A percentile compares a stretch with the other conserved stretches of the same genome.
These are phyloP conservation scores for Trochalopteron elliotii DNA, from an alignment of 2,113 vertebrate genomes.

Conservation along the genomic window DNA sequence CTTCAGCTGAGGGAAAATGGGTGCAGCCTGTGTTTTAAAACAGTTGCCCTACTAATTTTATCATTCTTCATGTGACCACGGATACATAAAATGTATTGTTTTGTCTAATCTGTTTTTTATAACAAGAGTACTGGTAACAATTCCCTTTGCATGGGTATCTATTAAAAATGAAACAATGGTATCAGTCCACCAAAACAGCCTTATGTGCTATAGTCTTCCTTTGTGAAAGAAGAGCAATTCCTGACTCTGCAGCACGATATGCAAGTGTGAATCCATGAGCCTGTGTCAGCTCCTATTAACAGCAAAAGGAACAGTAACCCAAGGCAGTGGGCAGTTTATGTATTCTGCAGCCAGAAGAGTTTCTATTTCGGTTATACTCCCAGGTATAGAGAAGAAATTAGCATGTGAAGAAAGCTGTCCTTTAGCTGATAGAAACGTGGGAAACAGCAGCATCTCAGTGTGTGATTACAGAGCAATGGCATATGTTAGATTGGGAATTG, in stretches of 20 bases:
- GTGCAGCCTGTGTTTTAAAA: background rate
- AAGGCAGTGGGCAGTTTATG: background rate
- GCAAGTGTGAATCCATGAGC: background rate
- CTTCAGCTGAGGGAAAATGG: background rate
- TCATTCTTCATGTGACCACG: background rate
- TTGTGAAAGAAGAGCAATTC: background rate
- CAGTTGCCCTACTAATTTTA: background rate
- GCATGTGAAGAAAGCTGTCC: background rate
- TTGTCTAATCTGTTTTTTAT: slow-evolving; percentile 7
- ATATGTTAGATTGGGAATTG: fast-evolving
- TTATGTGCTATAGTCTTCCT: background rate
- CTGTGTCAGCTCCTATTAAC: background rate
- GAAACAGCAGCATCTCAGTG: background rate
- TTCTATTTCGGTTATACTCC: slow-evolving; percentile 11
- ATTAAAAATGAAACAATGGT: background rate
- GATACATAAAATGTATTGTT: background rate
- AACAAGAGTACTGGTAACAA: background rate
- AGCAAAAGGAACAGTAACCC: background rate
- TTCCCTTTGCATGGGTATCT: background rate
- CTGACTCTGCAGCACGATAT: background rate
- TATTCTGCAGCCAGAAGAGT: background rate
- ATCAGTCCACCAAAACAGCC: background rate
- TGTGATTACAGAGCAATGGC: background rate
- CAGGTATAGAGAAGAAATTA: background rate
- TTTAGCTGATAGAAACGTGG: background rate